Conservation (phyloP, 2,797 vertebrate species). For the Macropodus opercularis region DNA sequence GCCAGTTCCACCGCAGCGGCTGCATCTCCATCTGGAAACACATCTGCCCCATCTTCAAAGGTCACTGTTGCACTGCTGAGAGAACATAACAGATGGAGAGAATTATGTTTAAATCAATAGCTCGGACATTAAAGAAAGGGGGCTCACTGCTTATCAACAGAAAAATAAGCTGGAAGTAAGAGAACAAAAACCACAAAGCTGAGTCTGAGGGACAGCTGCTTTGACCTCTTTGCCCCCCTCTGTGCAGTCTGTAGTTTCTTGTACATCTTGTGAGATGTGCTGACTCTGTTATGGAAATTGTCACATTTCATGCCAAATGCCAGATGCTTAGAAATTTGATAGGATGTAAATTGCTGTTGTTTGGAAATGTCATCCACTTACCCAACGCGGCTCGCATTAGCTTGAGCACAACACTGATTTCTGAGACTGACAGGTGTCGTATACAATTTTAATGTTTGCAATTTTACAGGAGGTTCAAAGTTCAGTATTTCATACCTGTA, state of each 20-base stretch:
- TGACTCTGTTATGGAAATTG: conserved; percentile 83
- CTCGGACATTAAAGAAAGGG: conserved; percentile 3
- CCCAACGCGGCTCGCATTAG: conserved; percentile 47
- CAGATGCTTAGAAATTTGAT: conserved; percentile 70
- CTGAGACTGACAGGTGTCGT: conserved; percentile 17
- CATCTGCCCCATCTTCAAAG: conserved; percentile 99
- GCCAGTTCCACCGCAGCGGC: conserved; percentile 96
- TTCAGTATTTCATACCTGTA: not conserved
- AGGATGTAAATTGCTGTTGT: conserved; percentile 65
- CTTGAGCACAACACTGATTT: conserved; percentile 46
- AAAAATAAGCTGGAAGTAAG: conserved; percentile 10
- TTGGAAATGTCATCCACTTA: conserved; percentile 75
- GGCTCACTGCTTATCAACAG: not conserved
- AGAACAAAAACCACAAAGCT: conserved; percentile 1
- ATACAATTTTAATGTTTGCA: not conserved
- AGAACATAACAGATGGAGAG: not conserved
- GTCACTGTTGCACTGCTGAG: conserved; percentile 72
- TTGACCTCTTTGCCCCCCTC: conserved; percentile 39
- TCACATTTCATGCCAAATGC: conserved; percentile 85
- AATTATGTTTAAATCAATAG: not conserved
- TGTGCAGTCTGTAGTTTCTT: conserved; percentile 26
- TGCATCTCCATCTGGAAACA: conserved; percentile 98
- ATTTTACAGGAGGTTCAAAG: not conserved
- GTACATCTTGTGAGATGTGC: conserved; percentile 44
- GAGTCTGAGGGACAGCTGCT: conserved; percentile 40